A percentile compares a stretch with the other conserved stretches of the same genome.
Evolutionary conservation across 2,888 invertebrate species (phyloP).

Genomic region (Sminthurinus aureus): DNA sequence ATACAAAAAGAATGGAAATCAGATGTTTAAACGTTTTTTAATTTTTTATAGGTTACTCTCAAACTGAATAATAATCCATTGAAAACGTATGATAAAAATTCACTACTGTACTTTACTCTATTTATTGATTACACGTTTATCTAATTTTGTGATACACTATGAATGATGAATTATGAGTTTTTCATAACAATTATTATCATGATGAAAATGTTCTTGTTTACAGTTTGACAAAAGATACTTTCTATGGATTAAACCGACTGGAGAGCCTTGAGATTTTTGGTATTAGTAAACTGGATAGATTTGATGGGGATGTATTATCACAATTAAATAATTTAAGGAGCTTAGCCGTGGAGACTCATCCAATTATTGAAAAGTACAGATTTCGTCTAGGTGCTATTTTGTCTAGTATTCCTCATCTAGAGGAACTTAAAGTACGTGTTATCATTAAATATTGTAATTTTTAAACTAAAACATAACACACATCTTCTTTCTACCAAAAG

Average conservation of each 20-base stretch:
- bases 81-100: conserved; percentile 64
- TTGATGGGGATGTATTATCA: conserved; percentile 78
- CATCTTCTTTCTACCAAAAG: too few relatives aligned
- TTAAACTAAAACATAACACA: too few relatives aligned
- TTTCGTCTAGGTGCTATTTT: conserved; percentile 76
- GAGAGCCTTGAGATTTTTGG: conserved; percentile 79
- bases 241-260: conserved; percentile 74
- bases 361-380: conserved; percentile 72
- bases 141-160: too few relatives aligned
- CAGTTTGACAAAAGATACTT: conserved; percentile 76
- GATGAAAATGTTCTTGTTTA: neutral
- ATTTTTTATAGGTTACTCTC: conserved; percentile 66
- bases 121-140: too few relatives aligned
- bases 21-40: too few relatives aligned
- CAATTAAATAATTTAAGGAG: conserved; percentile 76
- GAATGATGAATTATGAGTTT: too few relatives aligned
- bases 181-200: neutral
- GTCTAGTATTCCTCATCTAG: conserved; percentile 75
- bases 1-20: too few relatives aligned
- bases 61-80: conserved; percentile 86
- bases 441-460: too few relatives aligned
- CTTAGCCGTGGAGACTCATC: conserved; percentile 77
- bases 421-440: conserved; percentile 70
- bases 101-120: too few relatives aligned
- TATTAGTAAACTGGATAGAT: conserved; percentile 74